Evolutionary conservation across 92 coral and sea anemone genomes (phyloP), one percentile per base, ranked within the genome.

Genomic region (Epizoanthus fatuus): DNA sequence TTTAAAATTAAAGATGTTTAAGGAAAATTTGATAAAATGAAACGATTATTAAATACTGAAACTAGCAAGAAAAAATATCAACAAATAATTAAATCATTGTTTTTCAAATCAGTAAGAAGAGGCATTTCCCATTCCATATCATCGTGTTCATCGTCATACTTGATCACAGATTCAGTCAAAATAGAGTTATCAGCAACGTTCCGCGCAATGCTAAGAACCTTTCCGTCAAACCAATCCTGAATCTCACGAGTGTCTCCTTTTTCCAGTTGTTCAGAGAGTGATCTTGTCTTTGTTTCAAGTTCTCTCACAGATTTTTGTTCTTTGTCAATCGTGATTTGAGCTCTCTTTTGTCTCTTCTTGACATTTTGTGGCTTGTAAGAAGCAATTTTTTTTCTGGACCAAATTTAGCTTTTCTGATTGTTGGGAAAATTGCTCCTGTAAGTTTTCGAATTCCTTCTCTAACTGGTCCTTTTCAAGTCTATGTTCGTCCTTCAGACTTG

Each of bases 341-440:
- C 80, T 69, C 67, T 73, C 72, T 84, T 44, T 69, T 45, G 76
- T 80, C 76, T 63, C 88, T 73, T 72, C 63, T 72, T 84, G 13
- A 84, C 80, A 53, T 84, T 84, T 72, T 58, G 72, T 45, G 87
- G 87, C 32, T 72, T 72, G 67, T 58, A 84, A 15, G 81, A 84
- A 57, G 65, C 87, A 17, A 84, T 81, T n/a, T 60, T 84, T 84
- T 70, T 72, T 81, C 68, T 84, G 72, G 72, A 84, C 71, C 10
- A 55, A 56, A 40, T 83, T 83, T 42, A 83, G 87, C 75, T 83
- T 71, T 56, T 83, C 80, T 56, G 87, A 83, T 8, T 84, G 81
- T 4, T 84, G 81, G 25, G 52, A 29, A 58, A 84, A 84, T 69
- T 84, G 81, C 35, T 47, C 63, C 53, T 84, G 81, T 47, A 72